Conservation (phyloP, 2,797 vertebrate species). For the Falco cherrug region DNA sequence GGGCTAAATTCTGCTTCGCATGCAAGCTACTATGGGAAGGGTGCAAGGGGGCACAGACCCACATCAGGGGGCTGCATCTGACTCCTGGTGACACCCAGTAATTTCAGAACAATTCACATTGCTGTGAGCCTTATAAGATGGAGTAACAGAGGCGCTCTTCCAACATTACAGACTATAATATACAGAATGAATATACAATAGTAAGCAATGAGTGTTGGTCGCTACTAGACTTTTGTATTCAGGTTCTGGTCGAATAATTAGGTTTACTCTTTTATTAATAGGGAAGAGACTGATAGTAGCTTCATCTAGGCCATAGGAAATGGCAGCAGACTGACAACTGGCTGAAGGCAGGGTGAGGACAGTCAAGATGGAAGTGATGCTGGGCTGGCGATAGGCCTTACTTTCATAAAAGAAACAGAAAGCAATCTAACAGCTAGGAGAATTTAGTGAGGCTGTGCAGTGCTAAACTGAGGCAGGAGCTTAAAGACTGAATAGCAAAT, state of each 20-base stretch:
- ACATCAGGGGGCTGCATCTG: background rate
- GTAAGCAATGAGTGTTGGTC: background rate
- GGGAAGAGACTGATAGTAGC: background rate
- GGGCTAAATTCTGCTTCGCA: background rate
- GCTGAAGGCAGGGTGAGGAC: background rate
- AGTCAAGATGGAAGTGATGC: background rate
- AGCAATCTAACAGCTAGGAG: background rate
- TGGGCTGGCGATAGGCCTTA: background rate
- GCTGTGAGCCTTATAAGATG: background rate
- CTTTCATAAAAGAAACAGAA: background rate
- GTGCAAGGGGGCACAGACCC: background rate
- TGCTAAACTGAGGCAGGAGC: background rate
- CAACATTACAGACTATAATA: background rate
- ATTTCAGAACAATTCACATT: background rate
- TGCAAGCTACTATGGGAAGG: fast-evolving
- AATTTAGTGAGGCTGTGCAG: background rate
- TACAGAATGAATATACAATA: background rate
- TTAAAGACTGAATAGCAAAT: background rate
- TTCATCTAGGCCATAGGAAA: background rate
- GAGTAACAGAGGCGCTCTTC: background rate
- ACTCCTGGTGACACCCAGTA: background rate
- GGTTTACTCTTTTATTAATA: background rate
- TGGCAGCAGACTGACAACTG: background rate
- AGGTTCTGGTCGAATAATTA: background rate
- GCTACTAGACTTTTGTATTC: background rate